Conservation (phyloP, 2,113 vertebrate genomes). For the Engraulis encrasicolus region DNA sequence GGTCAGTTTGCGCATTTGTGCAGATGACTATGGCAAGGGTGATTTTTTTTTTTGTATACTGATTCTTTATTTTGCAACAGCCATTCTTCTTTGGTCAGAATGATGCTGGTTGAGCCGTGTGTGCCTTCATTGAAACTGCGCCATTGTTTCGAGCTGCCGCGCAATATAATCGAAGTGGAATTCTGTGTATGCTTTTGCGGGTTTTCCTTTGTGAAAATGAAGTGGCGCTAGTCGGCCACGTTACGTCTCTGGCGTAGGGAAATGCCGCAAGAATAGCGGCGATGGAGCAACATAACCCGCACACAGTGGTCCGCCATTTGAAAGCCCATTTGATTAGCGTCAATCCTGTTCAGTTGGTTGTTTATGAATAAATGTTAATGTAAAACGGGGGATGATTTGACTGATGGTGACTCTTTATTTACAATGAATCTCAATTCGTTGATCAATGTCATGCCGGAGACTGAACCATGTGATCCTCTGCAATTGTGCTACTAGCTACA, state of each 20-base stretch:
- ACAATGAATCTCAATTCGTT: not conserved
- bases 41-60: constrained; percentile 4
- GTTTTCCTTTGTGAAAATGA: constrained; percentile 75
- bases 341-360: not conserved
- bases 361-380: not conserved
- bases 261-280: constrained; percentile 66
- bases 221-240: constrained; percentile 60
- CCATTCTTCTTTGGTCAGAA: not conserved
- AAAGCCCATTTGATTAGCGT: not conserved
- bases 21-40: constrained; percentile 44
- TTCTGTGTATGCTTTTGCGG: constrained; percentile 64
- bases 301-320: constrained; percentile 17
- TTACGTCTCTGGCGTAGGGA: constrained; percentile 65
- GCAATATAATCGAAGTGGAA: constrained; percentile 35
- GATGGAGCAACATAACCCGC: constrained; percentile 18
- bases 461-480: not conserved
- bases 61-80: constrained; percentile 1
- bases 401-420: not conserved
- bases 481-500: not conserved
- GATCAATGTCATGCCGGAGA: not conserved
- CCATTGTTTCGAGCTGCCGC: constrained; percentile 67
- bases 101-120: not conserved
- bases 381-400: not conserved
- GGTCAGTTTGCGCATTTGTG: constrained; percentile 56
- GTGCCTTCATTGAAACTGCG: constrained; percentile 54